These are phyloP conservation scores for Notothenia rossii DNA, from an alignment of 2,113 vertebrate species.

Conservation along the genomic window DNA sequence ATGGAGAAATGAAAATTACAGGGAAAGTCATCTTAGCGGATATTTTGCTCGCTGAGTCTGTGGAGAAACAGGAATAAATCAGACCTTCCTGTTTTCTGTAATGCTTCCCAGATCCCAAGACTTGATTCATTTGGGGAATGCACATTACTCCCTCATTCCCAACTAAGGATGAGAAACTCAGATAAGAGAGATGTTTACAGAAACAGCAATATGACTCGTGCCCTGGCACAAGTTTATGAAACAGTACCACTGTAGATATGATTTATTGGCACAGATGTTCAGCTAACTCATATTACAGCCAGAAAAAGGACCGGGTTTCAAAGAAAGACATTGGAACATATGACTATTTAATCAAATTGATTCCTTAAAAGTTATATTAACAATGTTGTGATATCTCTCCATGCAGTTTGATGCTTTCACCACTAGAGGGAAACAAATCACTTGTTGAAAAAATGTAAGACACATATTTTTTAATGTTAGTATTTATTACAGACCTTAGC, in stretches of 20 bases:
- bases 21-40: not conserved
- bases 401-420: slow-evolving; percentile 6
- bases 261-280: not conserved
- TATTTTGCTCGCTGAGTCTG: slow-evolving; percentile 1
- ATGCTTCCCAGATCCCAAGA: not conserved
- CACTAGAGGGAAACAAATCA: slow-evolving; percentile 28
- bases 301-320: too few species aligned
- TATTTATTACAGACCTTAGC: not conserved
- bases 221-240: not conserved
- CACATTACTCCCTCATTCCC: not conserved
- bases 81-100: slow-evolving; percentile 52
- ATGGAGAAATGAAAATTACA: slow-evolving; percentile 40
- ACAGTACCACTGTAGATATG: not conserved
- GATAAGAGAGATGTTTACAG: not conserved
- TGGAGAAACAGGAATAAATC: not conserved
- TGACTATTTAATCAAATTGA: not conserved
- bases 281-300: not conserved
- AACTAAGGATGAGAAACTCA: not conserved
- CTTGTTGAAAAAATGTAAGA: not conserved
- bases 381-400: not conserved
- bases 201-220: not conserved
- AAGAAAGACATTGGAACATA: not conserved
- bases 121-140: slow-evolving; percentile 27
- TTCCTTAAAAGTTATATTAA: not conserved
- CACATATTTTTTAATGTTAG: not conserved